phyloP scores from a whole-genome alignment of 1,140 invertebrate genomes.

The Reticulitermes speratus region DNA sequence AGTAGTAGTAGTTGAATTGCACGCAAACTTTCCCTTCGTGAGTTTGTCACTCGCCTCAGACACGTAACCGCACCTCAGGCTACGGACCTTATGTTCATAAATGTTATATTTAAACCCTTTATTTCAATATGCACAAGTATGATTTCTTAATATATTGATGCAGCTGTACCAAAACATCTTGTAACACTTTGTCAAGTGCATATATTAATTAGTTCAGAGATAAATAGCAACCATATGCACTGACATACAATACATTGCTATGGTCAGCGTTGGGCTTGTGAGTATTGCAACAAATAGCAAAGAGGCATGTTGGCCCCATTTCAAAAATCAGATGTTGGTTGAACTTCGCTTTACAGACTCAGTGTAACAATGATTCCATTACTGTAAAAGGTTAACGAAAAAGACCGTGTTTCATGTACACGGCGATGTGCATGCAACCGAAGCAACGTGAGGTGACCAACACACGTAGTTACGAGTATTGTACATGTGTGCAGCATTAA shows the following conservation, averaged over 20 bases:
- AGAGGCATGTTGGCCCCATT: not conserved
- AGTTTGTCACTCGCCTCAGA: slow-evolving; percentile 22
- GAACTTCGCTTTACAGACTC: not conserved
- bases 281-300: not conserved
- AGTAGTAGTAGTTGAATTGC: not conserved
- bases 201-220: not conserved
- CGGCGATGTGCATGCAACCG: not conserved
- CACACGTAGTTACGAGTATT: not conserved
- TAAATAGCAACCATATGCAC: not conserved
- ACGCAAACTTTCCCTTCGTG: slow-evolving; percentile 31
- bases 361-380: not conserved
- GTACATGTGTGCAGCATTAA: not conserved
- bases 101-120: not conserved
- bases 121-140: not conserved
- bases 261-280: not conserved
- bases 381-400: not conserved
- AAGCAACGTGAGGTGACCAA: not conserved
- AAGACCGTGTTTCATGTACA: not conserved
- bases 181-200: not conserved
- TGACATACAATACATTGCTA: not conserved
- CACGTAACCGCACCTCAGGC: not conserved
- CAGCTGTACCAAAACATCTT: not conserved
- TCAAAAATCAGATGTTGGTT: not conserved
- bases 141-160: not conserved
- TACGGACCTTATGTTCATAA: slow-evolving; percentile 19